phyloP scores from a whole-genome alignment of 1,140 invertebrate genomes.

The Leptonema lineaticorne region DNA sequence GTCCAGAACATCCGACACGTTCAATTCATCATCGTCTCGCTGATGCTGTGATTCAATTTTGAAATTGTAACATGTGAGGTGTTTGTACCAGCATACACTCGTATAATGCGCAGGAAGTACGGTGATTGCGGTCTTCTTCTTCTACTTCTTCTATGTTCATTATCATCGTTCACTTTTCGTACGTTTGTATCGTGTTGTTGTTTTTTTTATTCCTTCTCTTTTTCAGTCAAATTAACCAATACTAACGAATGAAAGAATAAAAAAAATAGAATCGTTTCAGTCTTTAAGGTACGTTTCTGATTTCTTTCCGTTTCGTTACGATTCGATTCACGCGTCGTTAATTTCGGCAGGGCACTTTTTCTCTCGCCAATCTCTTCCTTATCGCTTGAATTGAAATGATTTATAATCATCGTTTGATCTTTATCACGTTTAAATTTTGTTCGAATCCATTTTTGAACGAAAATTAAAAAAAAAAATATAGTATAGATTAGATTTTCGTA shows the following conservation, averaged over 20 bases:
- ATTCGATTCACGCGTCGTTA: slow-evolving; percentile 19
- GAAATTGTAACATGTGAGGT: background rate
- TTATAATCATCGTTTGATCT: background rate
- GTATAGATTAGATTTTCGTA: no score
- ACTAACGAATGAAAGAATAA: no score
- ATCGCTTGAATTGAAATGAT: background rate
- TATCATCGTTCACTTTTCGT: background rate
- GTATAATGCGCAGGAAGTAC: slow-evolving; percentile 1
- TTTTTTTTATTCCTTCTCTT: background rate
- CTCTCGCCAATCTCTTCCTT: slow-evolving; percentile 1
- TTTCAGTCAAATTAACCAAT: slow-evolving; percentile 7
- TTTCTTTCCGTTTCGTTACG: slow-evolving; percentile 4
- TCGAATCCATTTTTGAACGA: no score
- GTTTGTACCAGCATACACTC: no score
- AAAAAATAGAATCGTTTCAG: background rate
- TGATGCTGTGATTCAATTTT: background rate
- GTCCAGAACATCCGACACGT: background rate
- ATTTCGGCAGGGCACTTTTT: background rate
- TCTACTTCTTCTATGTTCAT: background rate
- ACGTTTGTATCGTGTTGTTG: background rate
- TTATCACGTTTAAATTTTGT: no score
- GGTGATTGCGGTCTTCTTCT: background rate
- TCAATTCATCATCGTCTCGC: slow-evolving; percentile 8
- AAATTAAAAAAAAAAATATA: no score
- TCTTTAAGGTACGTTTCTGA: background rate